phyloP scores from a whole-genome alignment of 2,888 invertebrate species.

The Melanostoma mellinum region DNA sequence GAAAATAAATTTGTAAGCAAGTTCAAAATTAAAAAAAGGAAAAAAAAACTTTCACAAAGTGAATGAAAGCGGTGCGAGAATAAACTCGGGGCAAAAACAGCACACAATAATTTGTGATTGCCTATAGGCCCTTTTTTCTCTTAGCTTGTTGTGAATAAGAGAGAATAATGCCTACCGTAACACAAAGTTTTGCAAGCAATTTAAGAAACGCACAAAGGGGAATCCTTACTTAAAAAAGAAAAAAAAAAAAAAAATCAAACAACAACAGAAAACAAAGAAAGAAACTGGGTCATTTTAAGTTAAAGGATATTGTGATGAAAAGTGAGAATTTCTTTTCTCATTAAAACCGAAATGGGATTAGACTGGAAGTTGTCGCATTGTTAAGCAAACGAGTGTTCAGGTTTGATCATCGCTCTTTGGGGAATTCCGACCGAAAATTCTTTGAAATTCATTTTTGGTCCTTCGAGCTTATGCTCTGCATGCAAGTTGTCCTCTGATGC shows the following conservation, averaged over 20 bases:
- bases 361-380: slow-evolving; percentile 40
- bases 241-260: slow-evolving; percentile 11
- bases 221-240: slow-evolving; percentile 18
- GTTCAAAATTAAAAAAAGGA: slow-evolving; percentile 50
- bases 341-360: slow-evolving; percentile 53
- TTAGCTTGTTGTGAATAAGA: slow-evolving; percentile 17
- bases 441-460: slow-evolving; percentile 15
- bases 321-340: slow-evolving; percentile 32
- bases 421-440: slow-evolving; percentile 1
- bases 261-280: slow-evolving; percentile 8
- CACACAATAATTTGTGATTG: slow-evolving; percentile 51
- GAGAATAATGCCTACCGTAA: slow-evolving; percentile 57
- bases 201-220: slow-evolving; percentile 38
- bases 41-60: slow-evolving; percentile 55
- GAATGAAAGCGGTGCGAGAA: slow-evolving; percentile 57
- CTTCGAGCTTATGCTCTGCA: background rate
- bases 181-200: slow-evolving; percentile 48
- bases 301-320: slow-evolving; percentile 48
- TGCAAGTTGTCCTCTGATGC: slow-evolving; percentile 1
- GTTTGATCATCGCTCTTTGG: slow-evolving; percentile 41
- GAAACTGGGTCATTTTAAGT: slow-evolving; percentile 49
- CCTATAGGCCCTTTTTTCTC: slow-evolving; percentile 41
- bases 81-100: slow-evolving; percentile 29
- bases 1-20: slow-evolving; percentile 49
- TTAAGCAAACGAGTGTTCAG: slow-evolving; percentile 35